A percentile compares a stretch with the other conserved stretches of the same genome.
Evolutionary conservation across 2,888 invertebrate species (phyloP).

Genomic region (Clivina fossor): DNA sequence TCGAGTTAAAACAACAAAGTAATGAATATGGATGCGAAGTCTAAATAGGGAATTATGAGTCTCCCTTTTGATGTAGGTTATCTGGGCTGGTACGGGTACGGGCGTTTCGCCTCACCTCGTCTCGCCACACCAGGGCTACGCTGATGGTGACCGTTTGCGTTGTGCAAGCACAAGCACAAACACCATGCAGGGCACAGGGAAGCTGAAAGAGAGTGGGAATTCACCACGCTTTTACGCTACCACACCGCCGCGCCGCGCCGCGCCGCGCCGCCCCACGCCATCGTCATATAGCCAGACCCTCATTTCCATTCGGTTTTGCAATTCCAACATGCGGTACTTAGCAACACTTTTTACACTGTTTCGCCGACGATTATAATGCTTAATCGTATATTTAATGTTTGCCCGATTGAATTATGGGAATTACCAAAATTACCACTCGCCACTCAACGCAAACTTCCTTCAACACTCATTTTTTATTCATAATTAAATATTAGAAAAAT

Average conservation of each 20-base stretch:
- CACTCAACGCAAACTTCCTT: too few relatives aligned
- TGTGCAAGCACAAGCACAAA: too few relatives aligned
- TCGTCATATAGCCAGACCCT: too few relatives aligned
- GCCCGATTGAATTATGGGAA: constrained; percentile 25
- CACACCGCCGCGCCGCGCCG: constrained; percentile 1
- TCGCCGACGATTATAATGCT: constrained; percentile 20
- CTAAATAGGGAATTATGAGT: constrained; percentile 30
- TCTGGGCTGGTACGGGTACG: too few relatives aligned
- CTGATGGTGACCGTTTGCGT: too few relatives aligned
- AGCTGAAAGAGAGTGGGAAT: too few relatives aligned
- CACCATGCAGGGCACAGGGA: too few relatives aligned
- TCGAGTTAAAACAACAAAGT: constrained; percentile 24
- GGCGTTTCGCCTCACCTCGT: constrained; percentile 1
- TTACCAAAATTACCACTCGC: too few relatives aligned
- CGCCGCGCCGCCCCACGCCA: too few relatives aligned
- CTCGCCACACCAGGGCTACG: too few relatives aligned
- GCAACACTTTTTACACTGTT: constrained; percentile 26
- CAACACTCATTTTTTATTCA: too few relatives aligned
- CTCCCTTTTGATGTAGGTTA: constrained; percentile 17
- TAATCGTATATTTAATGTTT: constrained; percentile 22
- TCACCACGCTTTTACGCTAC: not conserved
- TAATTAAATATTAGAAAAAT: too few relatives aligned
- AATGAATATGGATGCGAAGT: constrained; percentile 28
- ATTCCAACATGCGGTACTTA: constrained; percentile 22
- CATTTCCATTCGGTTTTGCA: constrained; percentile 30